A percentile compares a stretch with the other conserved stretches of the same genome.
Conservation (phyloP, 1,140 invertebrate species). For the Drosophila sturtevanti region DNA sequence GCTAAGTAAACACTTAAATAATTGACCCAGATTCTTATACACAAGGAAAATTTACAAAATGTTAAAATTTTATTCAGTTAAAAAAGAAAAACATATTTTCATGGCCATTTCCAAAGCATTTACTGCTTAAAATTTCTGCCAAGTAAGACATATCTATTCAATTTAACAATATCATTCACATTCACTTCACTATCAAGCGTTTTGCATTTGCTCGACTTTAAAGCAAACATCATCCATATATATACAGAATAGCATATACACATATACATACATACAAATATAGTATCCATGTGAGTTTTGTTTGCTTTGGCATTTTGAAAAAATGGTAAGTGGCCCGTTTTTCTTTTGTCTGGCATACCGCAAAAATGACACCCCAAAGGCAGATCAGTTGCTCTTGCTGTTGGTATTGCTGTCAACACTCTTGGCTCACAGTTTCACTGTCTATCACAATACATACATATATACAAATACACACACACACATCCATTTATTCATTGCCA, state of each 20-base stretch:
- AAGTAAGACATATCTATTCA: too few species aligned
- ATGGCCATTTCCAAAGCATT: too few species aligned
- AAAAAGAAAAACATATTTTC: too few species aligned
- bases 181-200: not conserved
- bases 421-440: slow-evolving; percentile 29
- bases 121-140: too few species aligned
- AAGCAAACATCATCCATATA: not conserved
- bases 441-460: slow-evolving; percentile 40
- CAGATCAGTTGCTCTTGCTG: slow-evolving; percentile 17
- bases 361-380: slow-evolving; percentile 47
- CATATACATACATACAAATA: not conserved
- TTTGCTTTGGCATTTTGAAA: slow-evolving; percentile 6
- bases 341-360: slow-evolving; percentile 1
- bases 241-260: not conserved
- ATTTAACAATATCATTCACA: not conserved
- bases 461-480: not conserved
- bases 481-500: slow-evolving; percentile 2
- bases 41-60: too few species aligned
- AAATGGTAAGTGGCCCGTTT: not conserved
- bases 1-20: too few species aligned
- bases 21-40: too few species aligned
- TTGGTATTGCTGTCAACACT: slow-evolving; percentile 40
- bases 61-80: too few species aligned
- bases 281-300: not conserved
- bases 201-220: not conserved